Conservation (phyloP, 2,113 vertebrate species). For the Trachemys scripta region DNA sequence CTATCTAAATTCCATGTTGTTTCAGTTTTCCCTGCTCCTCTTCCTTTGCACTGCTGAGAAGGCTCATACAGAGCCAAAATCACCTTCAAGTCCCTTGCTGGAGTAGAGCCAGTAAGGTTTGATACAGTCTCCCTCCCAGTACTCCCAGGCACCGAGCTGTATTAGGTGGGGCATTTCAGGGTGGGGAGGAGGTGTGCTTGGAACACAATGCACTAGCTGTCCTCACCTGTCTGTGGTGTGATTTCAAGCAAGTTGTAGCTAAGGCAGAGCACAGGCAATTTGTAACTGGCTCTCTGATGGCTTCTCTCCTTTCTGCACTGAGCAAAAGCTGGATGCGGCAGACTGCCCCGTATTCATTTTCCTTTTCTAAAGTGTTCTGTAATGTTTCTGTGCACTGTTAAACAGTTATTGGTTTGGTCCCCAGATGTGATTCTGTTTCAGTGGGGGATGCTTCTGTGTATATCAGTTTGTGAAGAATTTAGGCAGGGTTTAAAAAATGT, state of each 20-base stretch:
- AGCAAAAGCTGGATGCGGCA: not conserved
- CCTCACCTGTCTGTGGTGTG: not conserved
- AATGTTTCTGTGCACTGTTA: not conserved
- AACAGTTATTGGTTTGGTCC: not conserved
- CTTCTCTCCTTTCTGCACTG: conserved; percentile 30
- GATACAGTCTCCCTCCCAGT: not conserved
- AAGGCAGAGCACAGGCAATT: conserved; percentile 14
- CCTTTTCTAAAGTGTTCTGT: not conserved
- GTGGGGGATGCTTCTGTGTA: not conserved
- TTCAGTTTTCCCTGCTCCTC: not conserved
- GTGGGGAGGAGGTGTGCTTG: not conserved
- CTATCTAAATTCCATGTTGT: not conserved
- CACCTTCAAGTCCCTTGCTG: not conserved
- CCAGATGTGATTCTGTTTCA: not conserved
- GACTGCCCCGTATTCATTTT: not conserved
- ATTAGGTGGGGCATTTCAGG: not conserved
- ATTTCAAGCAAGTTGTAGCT: conserved; percentile 35
- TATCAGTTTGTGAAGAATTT: not conserved
- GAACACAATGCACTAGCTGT: not conserved
- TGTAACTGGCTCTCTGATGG: conserved; percentile 4
- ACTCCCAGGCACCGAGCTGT: not conserved
- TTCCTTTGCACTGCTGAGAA: not conserved
- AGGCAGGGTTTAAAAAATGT: not conserved
- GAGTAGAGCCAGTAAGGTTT: not conserved
- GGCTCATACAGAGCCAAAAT: not conserved